These are phyloP conservation scores for Scaptomyza graminum DNA, from an alignment of 1,140 invertebrate genomes.

Conservation along the genomic window DNA sequence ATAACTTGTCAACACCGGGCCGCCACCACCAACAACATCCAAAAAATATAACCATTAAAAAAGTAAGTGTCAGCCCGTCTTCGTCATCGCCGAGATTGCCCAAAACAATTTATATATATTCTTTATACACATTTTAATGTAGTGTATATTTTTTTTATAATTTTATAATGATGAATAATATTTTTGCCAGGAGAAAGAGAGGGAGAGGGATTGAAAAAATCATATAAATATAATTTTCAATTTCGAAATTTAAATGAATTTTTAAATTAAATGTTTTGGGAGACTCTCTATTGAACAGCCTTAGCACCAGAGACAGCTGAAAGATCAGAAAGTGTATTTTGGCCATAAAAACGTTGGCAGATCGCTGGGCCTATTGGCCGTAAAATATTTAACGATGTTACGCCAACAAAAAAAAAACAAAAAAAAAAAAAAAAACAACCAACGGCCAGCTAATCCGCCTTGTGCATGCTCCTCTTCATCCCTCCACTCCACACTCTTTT, in stretches of 20 bases:
- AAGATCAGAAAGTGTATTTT: constrained; percentile 37
- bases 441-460: constrained; percentile 39
- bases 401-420: constrained; percentile 57
- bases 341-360: constrained; percentile 71
- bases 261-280: background rate
- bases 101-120: constrained; percentile 34
- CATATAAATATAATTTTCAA: background rate
- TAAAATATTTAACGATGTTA: constrained; percentile 82
- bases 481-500: background rate
- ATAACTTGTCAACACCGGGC: constrained; percentile 76
- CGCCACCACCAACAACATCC: constrained; percentile 1
- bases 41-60: constrained; percentile 63
- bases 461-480: constrained; percentile 15
- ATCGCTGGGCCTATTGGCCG: constrained; percentile 64
- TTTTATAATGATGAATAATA: constrained; percentile 1
- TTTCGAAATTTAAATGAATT: background rate
- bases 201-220: too few relatives aligned
- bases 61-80: constrained; percentile 35
- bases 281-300: constrained; percentile 35
- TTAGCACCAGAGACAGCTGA: constrained; percentile 27
- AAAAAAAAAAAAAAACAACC: constrained; percentile 34
- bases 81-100: constrained; percentile 34
- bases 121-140: constrained; percentile 1
- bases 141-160: background rate
- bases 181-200: background rate